Evolutionary conservation across 2,113 vertebrate species (phyloP).

Genomic region (Peromyscus polionotus): DNA sequence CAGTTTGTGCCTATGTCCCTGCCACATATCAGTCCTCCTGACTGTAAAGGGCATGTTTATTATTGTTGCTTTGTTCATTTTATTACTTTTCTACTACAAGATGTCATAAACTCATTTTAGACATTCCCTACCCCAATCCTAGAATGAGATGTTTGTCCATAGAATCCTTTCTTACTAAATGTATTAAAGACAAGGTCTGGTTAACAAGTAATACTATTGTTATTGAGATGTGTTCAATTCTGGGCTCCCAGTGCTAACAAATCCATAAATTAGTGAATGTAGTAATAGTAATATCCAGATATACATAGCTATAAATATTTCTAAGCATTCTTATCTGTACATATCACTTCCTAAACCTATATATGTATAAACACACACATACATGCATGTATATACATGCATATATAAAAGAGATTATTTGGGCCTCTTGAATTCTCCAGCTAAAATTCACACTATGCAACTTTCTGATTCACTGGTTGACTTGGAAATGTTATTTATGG

Average conservation of each 20-base stretch:
- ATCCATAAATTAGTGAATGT: neutral
- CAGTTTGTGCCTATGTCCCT: neutral
- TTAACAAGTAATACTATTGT: neutral
- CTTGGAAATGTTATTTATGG: neutral
- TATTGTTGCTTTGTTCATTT: neutral
- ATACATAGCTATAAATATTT: neutral
- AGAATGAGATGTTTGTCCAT: neutral
- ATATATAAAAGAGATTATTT: neutral
- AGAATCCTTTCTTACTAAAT: neutral
- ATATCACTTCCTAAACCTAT: neutral
- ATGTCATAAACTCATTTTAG: neutral
- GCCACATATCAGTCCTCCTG: neutral
- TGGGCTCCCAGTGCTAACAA: accelerated
- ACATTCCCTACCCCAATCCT: neutral
- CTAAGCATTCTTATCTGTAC: neutral
- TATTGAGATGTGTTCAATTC: neutral
- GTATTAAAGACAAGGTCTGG: neutral
- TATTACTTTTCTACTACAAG: neutral
- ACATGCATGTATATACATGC: too few species aligned
- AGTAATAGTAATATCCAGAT: neutral
- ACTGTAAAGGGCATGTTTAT: neutral
- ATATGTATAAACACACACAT: too few species aligned
- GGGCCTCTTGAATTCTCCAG: neutral
- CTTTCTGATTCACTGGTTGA: neutral
- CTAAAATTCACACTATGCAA: neutral